phyloP scores from a whole-genome alignment of 2,113 vertebrate species.

The Sylvilagus bachmani region DNA sequence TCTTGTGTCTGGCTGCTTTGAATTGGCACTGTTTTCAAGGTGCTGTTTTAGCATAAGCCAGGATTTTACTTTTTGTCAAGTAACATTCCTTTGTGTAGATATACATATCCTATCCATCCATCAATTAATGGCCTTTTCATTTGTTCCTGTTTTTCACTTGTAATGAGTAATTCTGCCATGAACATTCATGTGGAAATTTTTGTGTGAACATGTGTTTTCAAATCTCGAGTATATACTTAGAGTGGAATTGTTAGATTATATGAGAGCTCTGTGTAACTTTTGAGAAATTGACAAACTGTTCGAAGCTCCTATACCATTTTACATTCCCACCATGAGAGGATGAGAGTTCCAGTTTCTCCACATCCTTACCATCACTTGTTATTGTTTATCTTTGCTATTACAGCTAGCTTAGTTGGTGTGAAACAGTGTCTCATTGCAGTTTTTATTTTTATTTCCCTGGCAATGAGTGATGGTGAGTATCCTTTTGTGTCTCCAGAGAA shows the following conservation, averaged over 20 bases:
- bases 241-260: constrained; percentile 25
- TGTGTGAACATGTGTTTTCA: neutral
- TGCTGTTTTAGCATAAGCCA: neutral
- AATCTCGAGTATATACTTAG: neutral
- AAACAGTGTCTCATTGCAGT: neutral
- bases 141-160: neutral
- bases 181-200: neutral
- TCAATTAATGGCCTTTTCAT: neutral
- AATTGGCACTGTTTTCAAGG: neutral
- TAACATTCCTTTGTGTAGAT: constrained; percentile 1
- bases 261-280: neutral
- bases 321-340: neutral
- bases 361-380: neutral
- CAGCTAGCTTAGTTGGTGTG: neutral
- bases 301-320: neutral
- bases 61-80: neutral
- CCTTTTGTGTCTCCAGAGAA: constrained; percentile 13
- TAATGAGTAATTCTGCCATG: constrained; percentile 6
- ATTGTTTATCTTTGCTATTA: neutral
- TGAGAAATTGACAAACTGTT: constrained; percentile 10
- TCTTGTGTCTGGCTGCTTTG: neutral
- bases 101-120: neutral
- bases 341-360: neutral
- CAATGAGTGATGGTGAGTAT: neutral
- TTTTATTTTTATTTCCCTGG: constrained; percentile 43